Conservation (phyloP, 2,797 vertebrate genomes). For the Darevskia nairensis region DNA sequence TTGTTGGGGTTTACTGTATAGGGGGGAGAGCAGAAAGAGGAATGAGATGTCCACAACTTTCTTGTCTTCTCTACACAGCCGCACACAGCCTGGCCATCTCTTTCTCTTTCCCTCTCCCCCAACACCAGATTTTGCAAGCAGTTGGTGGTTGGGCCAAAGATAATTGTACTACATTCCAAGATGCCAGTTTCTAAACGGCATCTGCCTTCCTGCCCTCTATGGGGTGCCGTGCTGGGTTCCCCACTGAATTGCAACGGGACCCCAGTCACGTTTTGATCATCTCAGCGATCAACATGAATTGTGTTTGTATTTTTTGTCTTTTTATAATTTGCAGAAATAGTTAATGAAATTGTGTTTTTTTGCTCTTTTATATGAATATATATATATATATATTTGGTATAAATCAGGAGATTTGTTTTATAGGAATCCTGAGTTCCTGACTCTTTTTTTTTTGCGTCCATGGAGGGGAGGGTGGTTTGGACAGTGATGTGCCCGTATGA, state of each 20-base stretch:
- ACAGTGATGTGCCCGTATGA: neutral
- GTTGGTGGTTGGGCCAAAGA: slow-evolving; percentile 51
- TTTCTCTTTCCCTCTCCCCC: neutral
- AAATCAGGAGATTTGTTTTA: slow-evolving; percentile 14
- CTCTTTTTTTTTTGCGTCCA: neutral
- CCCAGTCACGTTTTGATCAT: slow-evolving; percentile 31
- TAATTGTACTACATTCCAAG: slow-evolving; percentile 37
- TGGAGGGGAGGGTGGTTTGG: neutral
- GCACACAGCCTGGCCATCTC: neutral
- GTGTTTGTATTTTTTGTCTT: slow-evolving; percentile 10
- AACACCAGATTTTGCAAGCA: neutral
- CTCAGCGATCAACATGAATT: slow-evolving; percentile 22
- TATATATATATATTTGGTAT: slow-evolving; percentile 40
- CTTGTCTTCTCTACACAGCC: neutral
- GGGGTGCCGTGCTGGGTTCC: slow-evolving; percentile 5
- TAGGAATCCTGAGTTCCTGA: neutral
- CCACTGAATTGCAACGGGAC: neutral
- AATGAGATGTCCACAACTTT: neutral
- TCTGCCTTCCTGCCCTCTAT: slow-evolving; percentile 22
- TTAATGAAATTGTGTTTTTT: slow-evolving; percentile 14
- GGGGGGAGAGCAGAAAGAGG: neutral
- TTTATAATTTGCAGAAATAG: slow-evolving; percentile 15
- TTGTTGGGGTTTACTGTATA: neutral
- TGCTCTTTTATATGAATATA: slow-evolving; percentile 30
- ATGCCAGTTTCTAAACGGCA: neutral